Percentiles rank a stretch among this genome's conserved stretches.
These are phyloP conservation scores for Blera fallax DNA, from an alignment of 2,888 invertebrate genomes.

Conservation along the genomic window DNA sequence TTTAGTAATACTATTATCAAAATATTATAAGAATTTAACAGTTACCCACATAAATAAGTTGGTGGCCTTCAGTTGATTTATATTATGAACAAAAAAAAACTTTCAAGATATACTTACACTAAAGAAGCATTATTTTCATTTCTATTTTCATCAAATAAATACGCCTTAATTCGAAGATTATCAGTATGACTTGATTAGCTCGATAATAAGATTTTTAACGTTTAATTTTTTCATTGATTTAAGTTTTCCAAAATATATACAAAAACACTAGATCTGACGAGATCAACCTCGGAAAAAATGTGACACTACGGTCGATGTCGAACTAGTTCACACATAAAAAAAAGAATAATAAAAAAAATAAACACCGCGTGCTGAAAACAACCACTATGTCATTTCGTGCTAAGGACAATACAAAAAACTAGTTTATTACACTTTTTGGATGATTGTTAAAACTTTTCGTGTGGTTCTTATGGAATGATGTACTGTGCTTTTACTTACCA, in stretches of 20 bases:
- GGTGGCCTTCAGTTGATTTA: conserved; percentile 15
- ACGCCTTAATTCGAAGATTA: conserved; percentile 12
- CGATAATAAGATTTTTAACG: background rate
- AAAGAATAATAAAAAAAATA: conserved; percentile 41
- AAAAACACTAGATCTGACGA: conserved; percentile 17
- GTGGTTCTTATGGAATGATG: background rate
- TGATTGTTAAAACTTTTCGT: background rate
- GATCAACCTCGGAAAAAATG: conserved; percentile 38
- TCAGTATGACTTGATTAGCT: conserved; percentile 1
- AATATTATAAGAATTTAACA: background rate
- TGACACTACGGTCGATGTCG: conserved; percentile 56
- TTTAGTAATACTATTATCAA: background rate
- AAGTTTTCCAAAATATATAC: conserved; percentile 26
- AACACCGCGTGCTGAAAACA: conserved; percentile 61
- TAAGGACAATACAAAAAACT: background rate
- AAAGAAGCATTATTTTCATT: conserved; percentile 19
- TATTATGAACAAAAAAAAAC: background rate
- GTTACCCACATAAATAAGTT: conserved; percentile 12
- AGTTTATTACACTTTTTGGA: background rate
- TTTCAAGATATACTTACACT: conserved; percentile 23
- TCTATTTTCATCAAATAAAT: conserved; percentile 12
- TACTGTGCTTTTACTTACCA: conserved; percentile 29
- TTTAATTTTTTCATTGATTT: background rate
- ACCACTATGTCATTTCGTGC: conserved; percentile 6
- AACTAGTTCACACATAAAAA: conserved; percentile 2